Conservation (phyloP, 1,140 invertebrate species). For the Drosophila orena region DNA sequence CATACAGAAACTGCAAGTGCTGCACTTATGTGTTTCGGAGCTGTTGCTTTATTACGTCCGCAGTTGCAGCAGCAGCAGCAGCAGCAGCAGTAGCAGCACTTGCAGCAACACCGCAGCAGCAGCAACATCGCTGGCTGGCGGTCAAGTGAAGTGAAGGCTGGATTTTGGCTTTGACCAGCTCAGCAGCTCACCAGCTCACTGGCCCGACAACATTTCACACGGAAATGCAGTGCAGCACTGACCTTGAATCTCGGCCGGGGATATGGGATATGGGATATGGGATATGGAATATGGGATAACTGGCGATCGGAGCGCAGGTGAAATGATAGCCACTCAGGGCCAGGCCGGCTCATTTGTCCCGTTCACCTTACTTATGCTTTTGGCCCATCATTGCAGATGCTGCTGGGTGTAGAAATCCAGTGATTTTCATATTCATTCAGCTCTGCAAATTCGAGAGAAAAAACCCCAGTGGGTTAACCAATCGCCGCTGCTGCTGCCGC, state of each 20-base stretch:
- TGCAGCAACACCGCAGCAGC: constrained; percentile 3
- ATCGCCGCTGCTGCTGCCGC: constrained; percentile 40
- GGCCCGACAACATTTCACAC: constrained; percentile 68
- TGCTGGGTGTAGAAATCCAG: constrained; percentile 68
- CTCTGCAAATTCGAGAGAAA: constrained; percentile 70
- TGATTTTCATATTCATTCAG: constrained; percentile 77
- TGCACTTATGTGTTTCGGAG: constrained; percentile 31
- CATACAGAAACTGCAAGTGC: constrained; percentile 39
- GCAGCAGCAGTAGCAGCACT: constrained; percentile 14
- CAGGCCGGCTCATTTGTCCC: constrained; percentile 43
- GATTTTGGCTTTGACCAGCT: constrained; percentile 29
- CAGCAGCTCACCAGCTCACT: constrained; percentile 30
- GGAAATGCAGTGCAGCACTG: constrained; percentile 65
- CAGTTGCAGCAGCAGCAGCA: constrained; percentile 3
- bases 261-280: constrained; percentile 49
- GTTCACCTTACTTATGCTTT: constrained; percentile 37
- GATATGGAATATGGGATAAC: constrained; percentile 46
- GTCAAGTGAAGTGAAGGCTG: constrained; percentile 61
- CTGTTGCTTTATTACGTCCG: constrained; percentile 12
- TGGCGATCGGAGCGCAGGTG: constrained; percentile 61
- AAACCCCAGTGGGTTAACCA: constrained; percentile 56
- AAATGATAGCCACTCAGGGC: constrained; percentile 71
- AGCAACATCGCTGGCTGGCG: constrained; percentile 23
- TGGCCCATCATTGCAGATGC: constrained; percentile 58
- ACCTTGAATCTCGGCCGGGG: constrained; percentile 62